A percentile compares a stretch with the other conserved stretches of the same genome.
phyloP scores from a whole-genome alignment of 2,113 vertebrate species.

The Phaethon lepturus region DNA sequence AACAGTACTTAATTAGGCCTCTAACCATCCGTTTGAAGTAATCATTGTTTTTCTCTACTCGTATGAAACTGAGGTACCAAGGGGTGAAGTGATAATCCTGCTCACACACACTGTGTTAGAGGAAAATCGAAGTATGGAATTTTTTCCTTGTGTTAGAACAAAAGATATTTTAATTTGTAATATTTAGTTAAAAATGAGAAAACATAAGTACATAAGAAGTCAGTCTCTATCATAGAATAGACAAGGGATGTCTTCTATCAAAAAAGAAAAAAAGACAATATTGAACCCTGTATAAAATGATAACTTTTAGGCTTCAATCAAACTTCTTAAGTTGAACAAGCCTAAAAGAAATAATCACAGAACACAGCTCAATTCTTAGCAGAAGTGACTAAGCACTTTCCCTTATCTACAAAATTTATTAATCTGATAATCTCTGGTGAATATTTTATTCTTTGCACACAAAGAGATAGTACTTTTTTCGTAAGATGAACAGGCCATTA shows the following conservation, averaged over 20 bases:
- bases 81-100: not conserved
- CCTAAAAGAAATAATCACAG: not conserved
- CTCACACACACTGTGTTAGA: not conserved
- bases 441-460: not conserved
- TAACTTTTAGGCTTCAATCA: not conserved
- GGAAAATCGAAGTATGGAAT: not conserved
- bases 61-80: not conserved
- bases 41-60: not conserved
- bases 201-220: not conserved
- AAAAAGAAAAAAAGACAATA: not conserved
- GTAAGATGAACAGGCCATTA: not conserved
- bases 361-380: not conserved
- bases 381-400: not conserved
- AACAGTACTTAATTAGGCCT: slow-evolving; percentile 35
- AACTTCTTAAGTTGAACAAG: not conserved
- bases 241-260: not conserved
- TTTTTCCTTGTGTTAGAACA: not conserved
- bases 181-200: not conserved
- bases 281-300: not conserved
- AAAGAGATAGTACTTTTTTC: not conserved
- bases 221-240: not conserved
- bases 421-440: not conserved
- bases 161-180: not conserved
- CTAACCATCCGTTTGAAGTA: slow-evolving; percentile 13
- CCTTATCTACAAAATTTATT: not conserved